A percentile compares a stretch with the other conserved stretches of the same genome.
These are phyloP conservation scores for Eptatretus burgeri DNA, from an alignment of 2,113 vertebrate genomes.

Conservation along the genomic window DNA sequence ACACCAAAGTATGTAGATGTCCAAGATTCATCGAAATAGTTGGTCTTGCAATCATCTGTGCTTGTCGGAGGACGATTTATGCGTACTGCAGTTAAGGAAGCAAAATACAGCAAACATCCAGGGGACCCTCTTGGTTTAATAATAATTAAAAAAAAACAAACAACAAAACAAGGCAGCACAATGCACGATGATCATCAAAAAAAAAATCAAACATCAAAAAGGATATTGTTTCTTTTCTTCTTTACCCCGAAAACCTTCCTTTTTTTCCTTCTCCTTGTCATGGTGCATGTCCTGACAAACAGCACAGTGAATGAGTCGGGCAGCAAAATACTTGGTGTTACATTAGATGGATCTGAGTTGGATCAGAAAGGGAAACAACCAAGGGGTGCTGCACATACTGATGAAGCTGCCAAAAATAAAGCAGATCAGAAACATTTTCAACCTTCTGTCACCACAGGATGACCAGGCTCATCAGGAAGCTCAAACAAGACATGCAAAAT, in stretches of 20 bases:
- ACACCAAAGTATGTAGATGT: too few relatives aligned
- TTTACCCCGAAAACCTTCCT: conserved; percentile 42
- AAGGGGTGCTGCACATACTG: too few relatives aligned
- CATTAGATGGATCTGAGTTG: too few relatives aligned
- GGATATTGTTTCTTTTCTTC: conserved; percentile 93
- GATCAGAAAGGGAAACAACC: too few relatives aligned
- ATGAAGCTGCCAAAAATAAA: too few relatives aligned
- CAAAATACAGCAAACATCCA: neutral
- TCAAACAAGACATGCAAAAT: neutral
- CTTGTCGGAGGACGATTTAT: conserved; percentile 56
- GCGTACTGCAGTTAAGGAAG: conserved; percentile 35
- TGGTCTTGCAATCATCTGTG: conserved; percentile 33
- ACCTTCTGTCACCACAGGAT: too few relatives aligned
- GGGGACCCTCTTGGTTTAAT: neutral
- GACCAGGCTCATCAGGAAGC: too few relatives aligned
- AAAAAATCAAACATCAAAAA: conserved; percentile 16
- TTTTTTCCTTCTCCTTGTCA: conserved; percentile 65
- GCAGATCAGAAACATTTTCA: too few relatives aligned
- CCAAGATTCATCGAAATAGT: too few relatives aligned
- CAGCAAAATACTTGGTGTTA: too few relatives aligned
- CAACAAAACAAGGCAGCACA: neutral
- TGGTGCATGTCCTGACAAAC: conserved; percentile 39
- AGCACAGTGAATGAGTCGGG: neutral
- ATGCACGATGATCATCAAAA: neutral
- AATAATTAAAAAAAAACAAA: neutral